Conservation (phyloP, 2,797 vertebrate species). For the Vultur gryphus region DNA sequence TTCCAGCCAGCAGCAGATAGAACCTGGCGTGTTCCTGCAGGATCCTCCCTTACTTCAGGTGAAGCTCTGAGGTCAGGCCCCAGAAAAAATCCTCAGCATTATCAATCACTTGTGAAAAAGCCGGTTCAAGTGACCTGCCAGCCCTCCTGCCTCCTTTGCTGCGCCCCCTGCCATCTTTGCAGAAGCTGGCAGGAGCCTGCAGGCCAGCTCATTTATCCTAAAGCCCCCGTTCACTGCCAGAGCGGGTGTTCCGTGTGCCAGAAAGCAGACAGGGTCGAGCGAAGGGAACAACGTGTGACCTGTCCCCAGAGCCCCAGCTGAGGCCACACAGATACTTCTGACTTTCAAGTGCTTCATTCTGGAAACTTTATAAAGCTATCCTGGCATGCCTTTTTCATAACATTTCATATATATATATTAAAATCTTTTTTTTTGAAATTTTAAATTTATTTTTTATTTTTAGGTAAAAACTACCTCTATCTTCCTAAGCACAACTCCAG, state of each 20-base stretch:
- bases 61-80: not conserved
- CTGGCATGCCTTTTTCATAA: not conserved
- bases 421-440: no score
- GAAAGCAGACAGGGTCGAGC: not conserved
- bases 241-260: not conserved
- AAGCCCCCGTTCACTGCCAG: not conserved
- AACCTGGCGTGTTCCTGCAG: not conserved
- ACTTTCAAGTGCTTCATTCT: not conserved
- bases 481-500: not conserved
- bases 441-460: not conserved
- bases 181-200: not conserved
- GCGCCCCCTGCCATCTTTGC: rapidly evolving
- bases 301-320: not conserved
- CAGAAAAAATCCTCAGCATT: not conserved
- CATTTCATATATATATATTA: not conserved
- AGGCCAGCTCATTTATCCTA: not conserved
- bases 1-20: not conserved
- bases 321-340: not conserved
- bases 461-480: not conserved
- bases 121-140: not conserved
- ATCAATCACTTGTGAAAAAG: not conserved
- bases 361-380: not conserved
- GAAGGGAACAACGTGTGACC: not conserved
- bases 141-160: not conserved
- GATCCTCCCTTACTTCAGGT: not conserved